phyloP scores from a whole-genome alignment of 2,113 vertebrate species.

The Numenius arquata region DNA sequence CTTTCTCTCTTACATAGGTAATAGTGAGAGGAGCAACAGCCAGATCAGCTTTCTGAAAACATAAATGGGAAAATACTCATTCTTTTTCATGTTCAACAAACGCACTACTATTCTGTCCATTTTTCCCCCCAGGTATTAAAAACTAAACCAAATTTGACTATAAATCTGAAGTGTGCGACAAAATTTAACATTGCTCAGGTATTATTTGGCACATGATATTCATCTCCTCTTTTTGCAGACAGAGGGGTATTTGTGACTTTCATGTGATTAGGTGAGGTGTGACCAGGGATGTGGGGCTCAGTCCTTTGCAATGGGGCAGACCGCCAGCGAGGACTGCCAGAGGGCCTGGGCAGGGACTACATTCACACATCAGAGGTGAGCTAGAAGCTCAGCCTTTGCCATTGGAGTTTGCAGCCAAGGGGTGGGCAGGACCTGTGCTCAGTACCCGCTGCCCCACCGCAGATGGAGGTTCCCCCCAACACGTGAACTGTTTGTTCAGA shows the following conservation, averaged over 20 bases:
- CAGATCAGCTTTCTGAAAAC: constrained; percentile 91
- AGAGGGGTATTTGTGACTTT: background rate
- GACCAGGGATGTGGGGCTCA: background rate
- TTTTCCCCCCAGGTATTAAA: background rate
- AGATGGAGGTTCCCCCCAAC: background rate
- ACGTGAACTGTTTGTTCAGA: background rate
- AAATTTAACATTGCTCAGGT: background rate
- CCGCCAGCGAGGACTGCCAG: background rate
- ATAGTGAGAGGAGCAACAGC: constrained; percentile 97
- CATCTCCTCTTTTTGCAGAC: background rate
- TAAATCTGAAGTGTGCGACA: background rate
- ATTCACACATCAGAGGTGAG: background rate
- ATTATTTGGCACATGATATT: background rate
- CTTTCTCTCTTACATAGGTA: constrained; percentile 96
- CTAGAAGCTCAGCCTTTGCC: background rate
- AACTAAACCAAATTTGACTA: background rate
- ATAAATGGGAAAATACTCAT: background rate
- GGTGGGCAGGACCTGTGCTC: background rate
- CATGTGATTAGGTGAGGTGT: background rate
- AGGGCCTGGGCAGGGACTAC: fast-evolving
- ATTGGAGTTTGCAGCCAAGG: background rate
- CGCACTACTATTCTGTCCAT: background rate
- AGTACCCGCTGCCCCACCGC: fast-evolving
- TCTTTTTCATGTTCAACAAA: background rate
- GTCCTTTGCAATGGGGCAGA: background rate